Percentiles rank a stretch among this genome's conserved stretches.
Evolutionary conservation across 2,113 vertebrate genomes (phyloP).

Genomic region (Lathamus discolor): DNA sequence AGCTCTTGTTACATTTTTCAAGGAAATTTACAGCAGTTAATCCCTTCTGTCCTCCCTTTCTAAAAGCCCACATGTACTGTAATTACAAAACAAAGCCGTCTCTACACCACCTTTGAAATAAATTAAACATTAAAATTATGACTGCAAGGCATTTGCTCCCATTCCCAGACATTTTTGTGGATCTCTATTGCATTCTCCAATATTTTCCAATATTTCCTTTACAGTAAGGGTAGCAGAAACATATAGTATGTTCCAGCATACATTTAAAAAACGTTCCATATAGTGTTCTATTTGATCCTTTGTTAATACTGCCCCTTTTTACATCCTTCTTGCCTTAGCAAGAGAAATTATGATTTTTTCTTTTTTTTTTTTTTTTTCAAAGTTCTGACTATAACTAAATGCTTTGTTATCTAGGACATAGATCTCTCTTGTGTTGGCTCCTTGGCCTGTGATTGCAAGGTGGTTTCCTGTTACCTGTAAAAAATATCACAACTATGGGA

Average conservation of each 20-base stretch:
- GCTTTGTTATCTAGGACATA: neutral
- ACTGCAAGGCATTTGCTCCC: neutral
- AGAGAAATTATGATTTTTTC: neutral
- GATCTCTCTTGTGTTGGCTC: neutral
- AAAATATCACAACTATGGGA: neutral
- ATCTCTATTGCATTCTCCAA: neutral
- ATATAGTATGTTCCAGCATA: neutral
- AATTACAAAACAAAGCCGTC: neutral
- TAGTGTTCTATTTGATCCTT: neutral
- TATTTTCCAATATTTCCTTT: neutral
- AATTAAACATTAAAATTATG: neutral
- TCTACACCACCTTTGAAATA: neutral
- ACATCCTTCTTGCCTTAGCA: neutral
- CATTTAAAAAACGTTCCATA: neutral
- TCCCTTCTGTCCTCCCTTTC: neutral
- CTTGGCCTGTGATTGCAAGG: neutral
- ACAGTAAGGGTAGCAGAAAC: neutral
- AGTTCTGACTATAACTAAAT: neutral
- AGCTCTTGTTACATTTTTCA: neutral
- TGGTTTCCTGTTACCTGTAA: neutral
- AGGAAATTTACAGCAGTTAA: neutral
- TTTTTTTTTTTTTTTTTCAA: neutral
- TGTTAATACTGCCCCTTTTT: neutral
- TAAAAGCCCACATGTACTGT: neutral
- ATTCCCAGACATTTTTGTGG: neutral